A percentile compares a stretch with the other conserved stretches of the same genome.
phyloP scores from a whole-genome alignment of 2,888 invertebrate genomes.

The Napeogenes sylphis region DNA sequence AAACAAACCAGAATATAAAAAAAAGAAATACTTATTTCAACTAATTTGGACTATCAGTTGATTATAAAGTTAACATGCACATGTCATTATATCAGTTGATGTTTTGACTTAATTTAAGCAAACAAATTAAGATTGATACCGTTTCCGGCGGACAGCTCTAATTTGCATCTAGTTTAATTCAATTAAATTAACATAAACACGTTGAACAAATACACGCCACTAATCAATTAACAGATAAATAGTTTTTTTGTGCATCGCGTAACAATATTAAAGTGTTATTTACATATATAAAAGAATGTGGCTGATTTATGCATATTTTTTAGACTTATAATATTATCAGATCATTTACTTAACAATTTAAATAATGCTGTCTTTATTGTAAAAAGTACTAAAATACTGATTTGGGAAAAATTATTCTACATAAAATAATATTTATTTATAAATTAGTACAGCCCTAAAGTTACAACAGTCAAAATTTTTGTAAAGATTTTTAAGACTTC shows the following conservation, averaged over 20 bases:
- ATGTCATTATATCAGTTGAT: constrained; percentile 2
- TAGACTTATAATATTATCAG: too few species aligned
- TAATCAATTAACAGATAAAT: constrained; percentile 20
- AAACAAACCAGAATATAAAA: background rate
- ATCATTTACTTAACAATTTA: too few species aligned
- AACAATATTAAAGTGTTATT: too few species aligned
- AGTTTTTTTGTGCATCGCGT: constrained; percentile 10
- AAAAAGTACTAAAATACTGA: too few species aligned
- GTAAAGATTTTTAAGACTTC: too few species aligned
- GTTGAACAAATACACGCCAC: constrained; percentile 16
- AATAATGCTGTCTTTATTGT: too few species aligned
- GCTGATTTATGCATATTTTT: too few species aligned
- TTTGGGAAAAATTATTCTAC: too few species aligned
- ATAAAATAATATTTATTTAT: too few species aligned
- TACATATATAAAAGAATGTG: too few species aligned
- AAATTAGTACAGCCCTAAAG: too few species aligned
- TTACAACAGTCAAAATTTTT: too few species aligned
- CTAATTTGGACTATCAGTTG: background rate
- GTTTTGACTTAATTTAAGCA: constrained; percentile 11
- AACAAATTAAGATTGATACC: constrained; percentile 24
- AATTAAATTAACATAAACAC: constrained; percentile 28
- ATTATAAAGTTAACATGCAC: background rate
- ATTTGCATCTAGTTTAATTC: constrained; percentile 22
- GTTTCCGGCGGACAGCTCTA: constrained; percentile 20
- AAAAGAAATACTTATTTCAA: background rate